Base-by-base conservation (phyloP, 2,888 invertebrate genomes). In the Ormia ochracea region DNA sequence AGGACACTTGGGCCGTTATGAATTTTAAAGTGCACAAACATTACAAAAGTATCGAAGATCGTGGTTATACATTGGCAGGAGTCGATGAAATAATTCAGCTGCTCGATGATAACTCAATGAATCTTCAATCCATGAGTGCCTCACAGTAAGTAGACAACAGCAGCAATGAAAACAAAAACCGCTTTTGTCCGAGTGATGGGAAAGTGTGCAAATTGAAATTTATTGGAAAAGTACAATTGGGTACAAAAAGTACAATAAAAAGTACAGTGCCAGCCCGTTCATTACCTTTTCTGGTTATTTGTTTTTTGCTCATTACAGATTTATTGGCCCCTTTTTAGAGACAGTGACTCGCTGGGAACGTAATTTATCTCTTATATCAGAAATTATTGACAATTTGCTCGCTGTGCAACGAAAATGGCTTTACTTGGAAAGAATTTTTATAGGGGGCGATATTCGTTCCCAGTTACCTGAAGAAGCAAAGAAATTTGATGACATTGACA, bases 391-490 rank as follows among this genome's bases (percentile, higher is more conserved):
- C 77, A 94, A 94, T 82, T 98, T 97, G 97, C 90, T 95, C 87
- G 92, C 93, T 3, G 94, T 96, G 2, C 98, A 98, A 87, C 91
- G 94, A 74, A 97, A 96, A 88, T 98, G 98, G 97, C 91, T 97
- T 82, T 96, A 98, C 86, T 90, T 98, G 82, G 97, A 97, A 87
- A 96, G 96, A 0, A 97, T 98, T 80, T 98, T 97, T 87, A 93
- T 96, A 0, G 96, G 95, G 0, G 96, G 96, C 4, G 97, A 97
- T 86, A 97, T 98, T 82, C 91, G 96, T 59, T 90, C 92, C 0
- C 97, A 97, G 86, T 90, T 98, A 65, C 96, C 97, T 0, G 96
- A 96, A 1, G 97, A 97, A 87, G 96, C 97, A 0, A 94, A 93
- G 87, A 96, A 95, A 88, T 98, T 98, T 89, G 97, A 97, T 86